Conservation (phyloP, 2,113 vertebrate species). For the Todiramphus saurophagus region DNA sequence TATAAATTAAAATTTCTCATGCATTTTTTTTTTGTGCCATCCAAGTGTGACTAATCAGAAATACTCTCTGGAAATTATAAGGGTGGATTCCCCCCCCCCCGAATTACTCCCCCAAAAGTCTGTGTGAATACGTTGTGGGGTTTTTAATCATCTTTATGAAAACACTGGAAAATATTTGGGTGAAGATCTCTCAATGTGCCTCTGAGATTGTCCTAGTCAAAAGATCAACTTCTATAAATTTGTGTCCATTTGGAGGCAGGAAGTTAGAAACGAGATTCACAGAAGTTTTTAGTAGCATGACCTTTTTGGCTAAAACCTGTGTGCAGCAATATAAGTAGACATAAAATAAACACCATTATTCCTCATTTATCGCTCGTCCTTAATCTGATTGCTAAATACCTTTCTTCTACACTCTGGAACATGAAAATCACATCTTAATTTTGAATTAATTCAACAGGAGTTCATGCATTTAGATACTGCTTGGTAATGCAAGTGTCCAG, state of each 20-base stretch:
- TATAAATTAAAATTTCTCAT: slow-evolving; percentile 29
- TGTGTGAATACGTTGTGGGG: background rate
- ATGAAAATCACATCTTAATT: background rate
- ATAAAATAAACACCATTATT: background rate
- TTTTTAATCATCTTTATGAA: background rate
- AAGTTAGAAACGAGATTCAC: background rate
- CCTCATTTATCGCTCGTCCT: background rate
- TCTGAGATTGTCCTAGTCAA: background rate
- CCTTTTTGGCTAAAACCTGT: background rate
- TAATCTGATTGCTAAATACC: background rate
- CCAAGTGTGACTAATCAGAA: background rate
- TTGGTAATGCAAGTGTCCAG: background rate
- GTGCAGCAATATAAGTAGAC: background rate
- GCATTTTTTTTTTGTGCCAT: background rate
- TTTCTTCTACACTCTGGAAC: background rate
- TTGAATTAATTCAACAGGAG: background rate
- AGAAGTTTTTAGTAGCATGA: background rate
- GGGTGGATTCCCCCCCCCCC: too few species aligned
- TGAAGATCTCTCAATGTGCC: background rate
- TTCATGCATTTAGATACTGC: background rate
- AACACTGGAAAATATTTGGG: background rate
- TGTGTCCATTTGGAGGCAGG: background rate
- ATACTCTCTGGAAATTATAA: slow-evolving; percentile 8
- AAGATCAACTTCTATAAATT: background rate
- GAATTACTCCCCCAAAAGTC: background rate